Evolutionary conservation across 2,888 invertebrate species (phyloP).

Genomic region (Dynastes maya): DNA sequence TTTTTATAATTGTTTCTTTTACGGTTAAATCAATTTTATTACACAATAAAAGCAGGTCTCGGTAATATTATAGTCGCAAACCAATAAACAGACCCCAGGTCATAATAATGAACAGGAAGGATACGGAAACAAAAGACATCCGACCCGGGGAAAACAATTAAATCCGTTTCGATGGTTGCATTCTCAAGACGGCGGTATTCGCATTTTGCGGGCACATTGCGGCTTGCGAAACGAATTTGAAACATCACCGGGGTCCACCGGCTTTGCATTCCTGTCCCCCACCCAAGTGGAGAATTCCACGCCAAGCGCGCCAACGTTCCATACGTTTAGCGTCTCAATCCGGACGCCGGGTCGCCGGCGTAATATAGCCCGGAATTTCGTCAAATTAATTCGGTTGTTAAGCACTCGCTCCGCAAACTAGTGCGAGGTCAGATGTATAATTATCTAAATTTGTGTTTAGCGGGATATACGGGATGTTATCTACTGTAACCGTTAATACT

Average conservation of each 20-base stretch:
- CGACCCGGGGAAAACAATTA: slow-evolving; percentile 62
- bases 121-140: slow-evolving; percentile 52
- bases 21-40: too few relatives aligned
- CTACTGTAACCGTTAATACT: not conserved
- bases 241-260: slow-evolving; percentile 44
- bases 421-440: slow-evolving; percentile 17
- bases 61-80: not conserved
- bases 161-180: slow-evolving; percentile 64
- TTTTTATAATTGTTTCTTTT: too few relatives aligned
- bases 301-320: slow-evolving; percentile 12
- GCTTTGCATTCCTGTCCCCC: slow-evolving; percentile 44
- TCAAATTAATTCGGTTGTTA: slow-evolving; percentile 34
- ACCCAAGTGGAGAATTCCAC: slow-evolving; percentile 35
- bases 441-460: slow-evolving; percentile 12
- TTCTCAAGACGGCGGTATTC: slow-evolving; percentile 47
- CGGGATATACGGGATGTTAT: slow-evolving; percentile 3
- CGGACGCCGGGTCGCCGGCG: slow-evolving; percentile 8
- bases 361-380: slow-evolving; percentile 39
- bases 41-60: too few relatives aligned
- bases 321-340: slow-evolving; percentile 34
- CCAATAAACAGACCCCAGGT: not conserved
- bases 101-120: slow-evolving; percentile 6
- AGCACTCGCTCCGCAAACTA: slow-evolving; percentile 12
- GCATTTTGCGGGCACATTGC: slow-evolving; percentile 43
- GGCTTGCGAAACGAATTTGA: slow-evolving; percentile 40